Conservation (phyloP, 2,113 vertebrate genomes). For the Aix galericulata region DNA sequence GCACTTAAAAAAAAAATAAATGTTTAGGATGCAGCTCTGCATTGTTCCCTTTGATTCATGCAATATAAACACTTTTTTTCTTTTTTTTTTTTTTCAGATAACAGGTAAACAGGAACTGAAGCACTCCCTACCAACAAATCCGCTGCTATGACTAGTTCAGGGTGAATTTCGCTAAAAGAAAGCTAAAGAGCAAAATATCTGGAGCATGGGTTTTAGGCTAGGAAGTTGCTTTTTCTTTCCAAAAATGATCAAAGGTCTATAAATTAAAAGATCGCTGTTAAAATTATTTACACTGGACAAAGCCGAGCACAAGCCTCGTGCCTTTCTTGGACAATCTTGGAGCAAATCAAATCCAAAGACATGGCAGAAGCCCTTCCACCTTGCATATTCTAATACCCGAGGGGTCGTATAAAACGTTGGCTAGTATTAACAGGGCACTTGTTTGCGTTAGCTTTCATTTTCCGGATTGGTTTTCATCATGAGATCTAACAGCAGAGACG, state of each 20-base stretch:
- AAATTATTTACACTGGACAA: slow-evolving; percentile 68
- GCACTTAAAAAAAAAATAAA: not conserved
- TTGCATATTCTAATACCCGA: slow-evolving; percentile 49
- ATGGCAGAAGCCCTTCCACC: slow-evolving; percentile 22
- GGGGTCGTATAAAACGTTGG: slow-evolving; percentile 54
- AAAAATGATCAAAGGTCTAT: not conserved
- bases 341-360: slow-evolving; percentile 28
- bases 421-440: slow-evolving; percentile 75
- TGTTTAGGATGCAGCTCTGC: slow-evolving; percentile 50
- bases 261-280: slow-evolving; percentile 46
- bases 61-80: not conserved
- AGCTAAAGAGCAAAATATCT: slow-evolving; percentile 42
- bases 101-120: slow-evolving; percentile 59
- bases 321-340: not conserved
- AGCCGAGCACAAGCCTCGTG: slow-evolving; percentile 30
- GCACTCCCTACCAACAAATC: slow-evolving; percentile 62
- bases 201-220: slow-evolving; percentile 27
- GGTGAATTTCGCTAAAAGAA: slow-evolving; percentile 18
- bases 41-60: slow-evolving; percentile 56
- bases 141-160: not conserved
- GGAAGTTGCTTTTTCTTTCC: slow-evolving; percentile 1
- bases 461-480: slow-evolving; percentile 51
- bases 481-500: slow-evolving; percentile 58
- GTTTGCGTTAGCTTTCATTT: slow-evolving; percentile 8
- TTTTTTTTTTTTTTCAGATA: not conserved